These are phyloP conservation scores for Calliphora vomitoria DNA, from an alignment of 2,888 invertebrate genomes.

Conservation along the genomic window DNA sequence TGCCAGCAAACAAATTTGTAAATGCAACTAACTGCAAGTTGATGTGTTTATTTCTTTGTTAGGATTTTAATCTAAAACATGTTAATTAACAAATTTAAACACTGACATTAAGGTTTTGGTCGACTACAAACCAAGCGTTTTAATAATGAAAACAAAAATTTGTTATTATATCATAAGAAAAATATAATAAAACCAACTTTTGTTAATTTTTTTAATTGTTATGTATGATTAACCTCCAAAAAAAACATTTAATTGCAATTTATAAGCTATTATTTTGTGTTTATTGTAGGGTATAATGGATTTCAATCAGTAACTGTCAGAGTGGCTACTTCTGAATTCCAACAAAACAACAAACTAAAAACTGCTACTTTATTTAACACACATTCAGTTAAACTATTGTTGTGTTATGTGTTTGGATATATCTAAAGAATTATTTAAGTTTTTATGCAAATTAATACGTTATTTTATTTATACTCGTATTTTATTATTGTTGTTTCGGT, in stretches of 20 bases:
- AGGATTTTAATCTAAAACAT: background rate
- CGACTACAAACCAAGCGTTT: background rate
- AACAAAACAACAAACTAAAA: background rate
- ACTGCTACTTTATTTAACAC: slow-evolving; percentile 22
- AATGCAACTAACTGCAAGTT: background rate
- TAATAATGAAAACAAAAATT: background rate
- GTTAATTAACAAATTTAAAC: slow-evolving; percentile 2
- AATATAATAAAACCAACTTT: background rate
- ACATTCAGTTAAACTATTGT: background rate
- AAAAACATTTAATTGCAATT: slow-evolving; percentile 12
- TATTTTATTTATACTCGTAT: background rate
- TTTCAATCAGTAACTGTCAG: background rate
- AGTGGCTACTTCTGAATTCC: background rate
- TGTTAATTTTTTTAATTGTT: background rate
- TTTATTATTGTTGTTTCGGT: background rate
- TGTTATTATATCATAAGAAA: background rate
- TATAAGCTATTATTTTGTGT: background rate
- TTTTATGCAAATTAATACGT: slow-evolving; percentile 51
- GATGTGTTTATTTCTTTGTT: background rate
- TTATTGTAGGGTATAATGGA: background rate
- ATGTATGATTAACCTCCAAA: background rate
- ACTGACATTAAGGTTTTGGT: background rate
- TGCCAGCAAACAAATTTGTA: background rate
- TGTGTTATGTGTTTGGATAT: background rate
- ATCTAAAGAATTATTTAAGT: slow-evolving; percentile 27